A percentile compares a stretch with the other conserved stretches of the same genome.
Conservation (phyloP, 2,113 vertebrate genomes). For the Symphodus melops region DNA sequence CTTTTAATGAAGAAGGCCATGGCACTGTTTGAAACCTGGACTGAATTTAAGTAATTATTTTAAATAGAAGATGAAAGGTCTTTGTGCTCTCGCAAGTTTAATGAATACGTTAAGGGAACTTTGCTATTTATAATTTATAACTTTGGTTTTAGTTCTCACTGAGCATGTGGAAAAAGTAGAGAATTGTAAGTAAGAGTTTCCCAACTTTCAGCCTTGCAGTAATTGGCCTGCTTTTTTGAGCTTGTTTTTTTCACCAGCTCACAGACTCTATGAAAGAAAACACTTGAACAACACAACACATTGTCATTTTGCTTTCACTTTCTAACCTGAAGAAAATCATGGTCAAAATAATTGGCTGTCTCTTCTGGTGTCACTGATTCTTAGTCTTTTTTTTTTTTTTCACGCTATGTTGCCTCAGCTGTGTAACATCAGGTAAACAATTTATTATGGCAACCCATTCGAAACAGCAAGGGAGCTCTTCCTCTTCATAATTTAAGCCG, state of each 20-base stretch:
- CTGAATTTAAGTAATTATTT: slow-evolving; percentile 14
- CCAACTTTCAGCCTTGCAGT: slow-evolving; percentile 41
- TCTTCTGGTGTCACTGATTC: slow-evolving; percentile 48
- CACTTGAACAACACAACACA: slow-evolving; percentile 29
- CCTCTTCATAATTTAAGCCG: slow-evolving; percentile 59
- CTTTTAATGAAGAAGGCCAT: neutral
- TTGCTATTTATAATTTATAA: slow-evolving; percentile 63
- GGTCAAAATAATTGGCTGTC: slow-evolving; percentile 72
- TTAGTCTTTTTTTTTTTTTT: slow-evolving; percentile 16
- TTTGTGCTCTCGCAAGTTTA: slow-evolving; percentile 36
- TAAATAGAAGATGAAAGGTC: slow-evolving; percentile 12
- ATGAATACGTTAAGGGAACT: slow-evolving; percentile 26
- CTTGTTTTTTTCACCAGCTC: slow-evolving; percentile 35
- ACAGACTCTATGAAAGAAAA: slow-evolving; percentile 31
- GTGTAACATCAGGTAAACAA: slow-evolving; percentile 55
- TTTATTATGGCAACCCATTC: slow-evolving; percentile 38
- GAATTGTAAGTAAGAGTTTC: slow-evolving; percentile 38
- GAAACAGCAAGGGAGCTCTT: slow-evolving; percentile 39
- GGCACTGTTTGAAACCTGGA: slow-evolving; percentile 6
- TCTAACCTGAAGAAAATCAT: slow-evolving; percentile 22
- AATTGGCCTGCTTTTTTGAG: slow-evolving; percentile 66
- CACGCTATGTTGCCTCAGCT: slow-evolving; percentile 20
- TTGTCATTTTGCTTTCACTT: slow-evolving; percentile 21
- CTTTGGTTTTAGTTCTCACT: slow-evolving; percentile 43
- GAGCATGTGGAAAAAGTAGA: slow-evolving; percentile 50